Conservation (phyloP, 2,113 vertebrate genomes). For the Vanacampus margaritifer region DNA sequence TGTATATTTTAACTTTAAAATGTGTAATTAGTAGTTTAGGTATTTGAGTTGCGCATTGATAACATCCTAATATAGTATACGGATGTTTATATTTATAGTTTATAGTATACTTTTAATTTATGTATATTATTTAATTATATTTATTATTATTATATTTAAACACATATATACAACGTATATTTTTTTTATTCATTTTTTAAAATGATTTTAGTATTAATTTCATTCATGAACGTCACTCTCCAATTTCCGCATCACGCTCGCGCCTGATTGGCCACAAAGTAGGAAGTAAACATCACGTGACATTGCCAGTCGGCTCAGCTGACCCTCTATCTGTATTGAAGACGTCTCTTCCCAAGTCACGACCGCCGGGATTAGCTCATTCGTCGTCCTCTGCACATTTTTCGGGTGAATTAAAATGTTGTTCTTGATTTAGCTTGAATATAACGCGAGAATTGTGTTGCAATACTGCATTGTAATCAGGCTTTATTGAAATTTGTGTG, state of each 20-base stretch:
- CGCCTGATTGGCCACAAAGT: conserved; percentile 35
- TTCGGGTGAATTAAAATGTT: conserved; percentile 34
- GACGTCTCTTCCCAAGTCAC: conserved; percentile 65
- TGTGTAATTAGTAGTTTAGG: background rate
- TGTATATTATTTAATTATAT: no score
- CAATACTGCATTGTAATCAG: background rate
- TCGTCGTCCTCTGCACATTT: conserved; percentile 18
- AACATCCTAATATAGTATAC: no score
- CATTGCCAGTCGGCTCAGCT: conserved; percentile 72
- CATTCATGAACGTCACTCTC: background rate
- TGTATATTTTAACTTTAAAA: background rate
- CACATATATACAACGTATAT: no score
- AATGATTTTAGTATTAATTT: background rate
- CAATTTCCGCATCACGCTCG: background rate
- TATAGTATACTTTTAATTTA: no score
- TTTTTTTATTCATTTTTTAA: background rate
- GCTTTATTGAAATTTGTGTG: background rate
- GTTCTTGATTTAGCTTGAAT: background rate
- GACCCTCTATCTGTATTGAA: conserved; percentile 43
- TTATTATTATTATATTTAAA: no score
- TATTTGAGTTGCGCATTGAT: background rate
- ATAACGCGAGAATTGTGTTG: background rate
- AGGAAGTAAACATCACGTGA: conserved; percentile 74
- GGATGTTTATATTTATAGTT: no score
- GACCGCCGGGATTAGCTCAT: conserved; percentile 55